Evolutionary conservation across 2,888 invertebrate genomes (phyloP), one percentile per base, ranked within the genome.

Genomic region (Nomada fabriciana): DNA sequence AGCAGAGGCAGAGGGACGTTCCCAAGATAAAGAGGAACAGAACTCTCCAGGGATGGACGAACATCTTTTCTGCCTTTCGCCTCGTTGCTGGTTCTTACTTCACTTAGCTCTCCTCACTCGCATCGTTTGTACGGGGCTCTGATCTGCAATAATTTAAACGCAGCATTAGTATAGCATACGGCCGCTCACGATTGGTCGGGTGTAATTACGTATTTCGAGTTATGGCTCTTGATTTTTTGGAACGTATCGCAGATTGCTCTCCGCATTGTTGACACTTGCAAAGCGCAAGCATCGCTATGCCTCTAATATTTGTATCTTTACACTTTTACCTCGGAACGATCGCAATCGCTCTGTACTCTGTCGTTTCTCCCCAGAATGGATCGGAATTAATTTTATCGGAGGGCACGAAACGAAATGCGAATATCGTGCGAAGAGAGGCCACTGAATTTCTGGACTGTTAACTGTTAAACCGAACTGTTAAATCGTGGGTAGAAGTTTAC

Each of bases 11-110:
- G 43, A 89, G 67, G 63, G 86, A 86, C 80, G 89, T 84, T 76
- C 88, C 90, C 82, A 91, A 84, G 81, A 89, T 86, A 83, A 91
- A 84, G 80, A 92, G 84, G 72, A 91, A 82, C 70, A 86, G 76
- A 78, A 88, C 83, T 83, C 88, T 86, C 70, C 88, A 79, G 75
- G 85, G 87, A 0, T 36, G 36, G 74, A 88, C 86, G 79, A 85
- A 88, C 93, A 93, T 93, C 88, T 91, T 68, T 82, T 81, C 81
- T 82, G 60, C 86, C 75, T 83, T 83, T 80, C 77, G 77, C 81
- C 73, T 55, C 63, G 69, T 70, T 47, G 47, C 47, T 47, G 52
- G 63, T 79, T 77, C 69, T 81, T 82, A 3, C 53, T 23, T 64
- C 52, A 52, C 74, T 87, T 84, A 82, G 64, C 77, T 86, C 60